Percentiles rank a stretch among this genome's conserved stretches.
phyloP scores from a whole-genome alignment of 2,797 vertebrate species.

The Champsocephalus gunnari region DNA sequence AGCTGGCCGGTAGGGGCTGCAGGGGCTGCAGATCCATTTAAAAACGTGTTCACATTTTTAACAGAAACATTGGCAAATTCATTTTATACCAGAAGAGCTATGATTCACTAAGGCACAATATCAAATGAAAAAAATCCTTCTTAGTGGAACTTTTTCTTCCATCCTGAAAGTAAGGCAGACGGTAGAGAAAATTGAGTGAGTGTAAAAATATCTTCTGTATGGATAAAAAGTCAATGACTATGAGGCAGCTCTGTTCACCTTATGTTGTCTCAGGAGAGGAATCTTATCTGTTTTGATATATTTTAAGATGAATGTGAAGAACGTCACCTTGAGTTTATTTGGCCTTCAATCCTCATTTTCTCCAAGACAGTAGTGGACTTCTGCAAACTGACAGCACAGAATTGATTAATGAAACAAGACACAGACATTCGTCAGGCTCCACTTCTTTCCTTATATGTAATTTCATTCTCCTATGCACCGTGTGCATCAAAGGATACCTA shows the following conservation, averaged over 20 bases:
- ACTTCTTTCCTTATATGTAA: conserved; percentile 12
- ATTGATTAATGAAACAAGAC: conserved; percentile 27
- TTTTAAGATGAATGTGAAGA: conserved; percentile 13
- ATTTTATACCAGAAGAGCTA: too few species aligned
- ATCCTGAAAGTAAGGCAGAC: too few species aligned
- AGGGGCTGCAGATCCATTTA: too few species aligned
- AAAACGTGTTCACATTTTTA: too few species aligned
- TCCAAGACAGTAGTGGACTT: conserved; percentile 14
- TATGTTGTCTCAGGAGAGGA: conserved; percentile 6
- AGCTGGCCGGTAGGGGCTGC: too few species aligned
- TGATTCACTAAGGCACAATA: too few species aligned
- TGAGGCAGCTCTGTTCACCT: not conserved
- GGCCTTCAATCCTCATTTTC: conserved; percentile 14
- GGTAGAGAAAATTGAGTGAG: too few species aligned
- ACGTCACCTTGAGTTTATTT: conserved; percentile 18
- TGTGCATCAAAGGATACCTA: not conserved
- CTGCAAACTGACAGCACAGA: conserved; percentile 9
- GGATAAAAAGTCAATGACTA: conserved; percentile 10
- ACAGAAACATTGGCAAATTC: too few species aligned
- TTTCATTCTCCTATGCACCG: conserved; percentile 1
- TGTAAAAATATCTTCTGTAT: not conserved
- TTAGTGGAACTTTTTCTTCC: too few species aligned
- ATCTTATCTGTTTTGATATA: conserved; percentile 11
- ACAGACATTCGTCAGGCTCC: conserved; percentile 10
- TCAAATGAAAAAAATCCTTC: too few species aligned